Evolutionary conservation across 2,113 vertebrate species (phyloP).

Genomic region (Boulengeromyrus knoepffleri): DNA sequence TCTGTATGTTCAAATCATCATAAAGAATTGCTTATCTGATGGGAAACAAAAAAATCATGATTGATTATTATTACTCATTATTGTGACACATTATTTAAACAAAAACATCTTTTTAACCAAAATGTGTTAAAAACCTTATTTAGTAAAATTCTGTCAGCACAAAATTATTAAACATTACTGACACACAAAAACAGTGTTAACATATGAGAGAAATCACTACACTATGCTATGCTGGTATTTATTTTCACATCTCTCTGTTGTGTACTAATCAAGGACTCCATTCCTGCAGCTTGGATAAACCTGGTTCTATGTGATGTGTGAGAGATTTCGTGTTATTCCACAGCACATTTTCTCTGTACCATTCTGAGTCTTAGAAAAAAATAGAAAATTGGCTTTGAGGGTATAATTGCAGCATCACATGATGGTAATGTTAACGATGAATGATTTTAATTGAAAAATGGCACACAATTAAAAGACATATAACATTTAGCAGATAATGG

Average conservation of each 20-base stretch:
- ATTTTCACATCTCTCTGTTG: constrained; percentile 9
- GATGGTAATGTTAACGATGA: constrained; percentile 5
- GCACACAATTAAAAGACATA: constrained; percentile 10
- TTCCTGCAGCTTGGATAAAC: not conserved
- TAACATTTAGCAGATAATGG: constrained; percentile 4
- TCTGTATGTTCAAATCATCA: not conserved
- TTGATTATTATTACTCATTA: not conserved
- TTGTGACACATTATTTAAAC: not conserved
- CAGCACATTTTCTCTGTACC: not conserved
- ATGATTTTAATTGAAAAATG: constrained; percentile 14
- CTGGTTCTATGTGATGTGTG: not conserved
- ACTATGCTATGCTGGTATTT: not conserved
- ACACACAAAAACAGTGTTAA: not conserved
- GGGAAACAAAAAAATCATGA: not conserved
- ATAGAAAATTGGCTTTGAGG: not conserved
- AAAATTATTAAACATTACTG: not conserved
- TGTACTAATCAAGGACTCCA: not conserved
- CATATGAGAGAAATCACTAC: not conserved
- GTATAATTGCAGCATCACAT: not conserved
- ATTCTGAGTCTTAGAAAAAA: not conserved
- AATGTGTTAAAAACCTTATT: not conserved
- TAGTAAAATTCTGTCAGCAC: not conserved
- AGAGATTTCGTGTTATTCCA: not conserved
- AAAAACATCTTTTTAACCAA: not conserved
- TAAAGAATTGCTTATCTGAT: not conserved